Conservation (phyloP, 2,113 vertebrate genomes). For the Notiomystis cincta region DNA sequence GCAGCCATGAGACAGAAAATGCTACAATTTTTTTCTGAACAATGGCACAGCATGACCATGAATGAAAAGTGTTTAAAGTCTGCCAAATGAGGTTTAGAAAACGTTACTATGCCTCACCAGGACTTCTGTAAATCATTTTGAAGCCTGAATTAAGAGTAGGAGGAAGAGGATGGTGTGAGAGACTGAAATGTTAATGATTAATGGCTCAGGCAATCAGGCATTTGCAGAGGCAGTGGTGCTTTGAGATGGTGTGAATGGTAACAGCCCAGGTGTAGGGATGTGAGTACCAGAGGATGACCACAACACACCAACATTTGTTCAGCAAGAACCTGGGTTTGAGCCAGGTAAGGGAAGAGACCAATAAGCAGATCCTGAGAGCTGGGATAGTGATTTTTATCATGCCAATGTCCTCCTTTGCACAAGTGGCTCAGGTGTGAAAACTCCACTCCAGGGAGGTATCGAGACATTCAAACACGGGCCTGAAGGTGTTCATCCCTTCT, state of each 20-base stretch:
- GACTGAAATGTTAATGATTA: background rate
- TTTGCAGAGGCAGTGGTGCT: background rate
- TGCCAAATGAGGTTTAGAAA: background rate
- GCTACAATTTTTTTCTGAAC: background rate
- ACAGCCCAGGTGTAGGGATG: rapidly evolving
- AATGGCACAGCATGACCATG: background rate
- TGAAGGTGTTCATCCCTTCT: background rate
- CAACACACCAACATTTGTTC: background rate
- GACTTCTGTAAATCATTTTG: background rate
- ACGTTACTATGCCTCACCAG: background rate
- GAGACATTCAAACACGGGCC: background rate
- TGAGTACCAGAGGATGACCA: background rate
- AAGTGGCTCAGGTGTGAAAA: background rate
- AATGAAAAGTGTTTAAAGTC: background rate
- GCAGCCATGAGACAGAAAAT: background rate
- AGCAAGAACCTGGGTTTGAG: background rate
- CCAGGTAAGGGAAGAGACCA: background rate
- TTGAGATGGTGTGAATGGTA: background rate
- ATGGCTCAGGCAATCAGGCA: background rate
- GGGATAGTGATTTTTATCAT: background rate
- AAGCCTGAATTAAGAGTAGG: background rate
- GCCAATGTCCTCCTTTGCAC: background rate
- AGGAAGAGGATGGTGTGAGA: background rate
- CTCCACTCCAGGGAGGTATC: rapidly evolving
- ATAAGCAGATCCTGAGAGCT: rapidly evolving